Evolutionary conservation across 2,797 vertebrate species (phyloP), one percentile per base, ranked within the genome.

Genomic region (Adelosebastes latens): DNA sequence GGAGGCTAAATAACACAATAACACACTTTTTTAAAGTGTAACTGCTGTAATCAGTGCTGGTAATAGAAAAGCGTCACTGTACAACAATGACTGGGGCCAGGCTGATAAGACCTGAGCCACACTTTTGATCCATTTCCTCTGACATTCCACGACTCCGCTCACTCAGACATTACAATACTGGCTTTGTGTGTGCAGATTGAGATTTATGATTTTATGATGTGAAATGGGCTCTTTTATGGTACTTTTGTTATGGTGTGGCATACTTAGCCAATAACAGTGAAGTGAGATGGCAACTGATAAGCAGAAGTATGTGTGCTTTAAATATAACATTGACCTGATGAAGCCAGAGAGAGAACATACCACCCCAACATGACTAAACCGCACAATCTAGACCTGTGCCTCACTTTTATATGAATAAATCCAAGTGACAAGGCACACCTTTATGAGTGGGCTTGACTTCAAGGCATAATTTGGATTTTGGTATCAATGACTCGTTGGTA

Each of bases 71-170:
- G 39, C 29, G 9, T 61, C 62, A 60, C 39, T 14, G 70, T 73
- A 52, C 53, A 61, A 61, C 39, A 61, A 61, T 53, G 70, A 72
- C 36, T 32, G 49, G 5, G 36, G 68, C 39, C 29, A 16, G 22
- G 42, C 63, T 61, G 70, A 68, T 80, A 80, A 73, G 77, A 72
- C 52, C 11, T 24, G 14, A 46, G 39, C 3, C 31, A 39, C 68
- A 59, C 69, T 27, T 72, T n/a, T 42, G 29, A 67, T 68, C 8
- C 18, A 63, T 61, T 80, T 74, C 63, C 71, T 67, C 24, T 62
- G 46, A 75, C 46, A 68, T 39, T 68, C 46, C 39, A 66, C 12
- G 39, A n/a, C 62, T 31, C 29, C 18, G 22, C 39, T 42, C 39
- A 42, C 32, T 70, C 67, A 66, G 18, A 79, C 68, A 18, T 60